Base-by-base conservation (phyloP, 2,113 vertebrate species). In the Probosciger aterrimus region DNA sequence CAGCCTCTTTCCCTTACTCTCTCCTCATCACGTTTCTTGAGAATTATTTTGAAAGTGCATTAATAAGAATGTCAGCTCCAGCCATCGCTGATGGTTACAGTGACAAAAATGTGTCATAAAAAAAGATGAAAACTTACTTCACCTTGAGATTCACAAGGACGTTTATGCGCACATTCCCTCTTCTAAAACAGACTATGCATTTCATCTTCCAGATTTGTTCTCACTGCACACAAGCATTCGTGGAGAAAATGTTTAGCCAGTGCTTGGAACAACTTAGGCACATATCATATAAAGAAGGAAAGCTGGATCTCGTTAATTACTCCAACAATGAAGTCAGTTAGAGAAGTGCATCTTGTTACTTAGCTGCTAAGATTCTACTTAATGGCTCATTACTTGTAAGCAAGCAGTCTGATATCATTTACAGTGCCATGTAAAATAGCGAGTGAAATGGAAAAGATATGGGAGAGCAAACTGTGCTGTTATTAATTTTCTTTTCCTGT, bases 231-330 rank as follows among this genome's bases (percentile, higher is more conserved):
- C 37, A 39, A 41, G n/a, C n/a, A 11, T 74, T 85, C 67, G 53
- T 25, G 63, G 37, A 73, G 83, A 80, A 95, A 92, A 79, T 23
- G 24, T 84, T 96, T 91, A 33, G n/a, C 18, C 7, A 18, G 4
- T 33, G 30, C 50, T 94, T 59, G 53, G 86, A 96, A 79, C 53
- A 86, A 75, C 76, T 63, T 62, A 19, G 43, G 25, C 47, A 67
- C 27, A 14, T 82, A 78, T 92, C 18, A 13, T 52, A 33, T 46
- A n/a, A 82, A 55, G 62, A 77, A 74, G 31, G 33, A 53, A 86
- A 65, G 71, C 17, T 92, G 75, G 18, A 52, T 95, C 90, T 95
- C 3, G 8, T 92, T 97, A 96, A 94, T 96, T 94, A 93, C 70
- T 87, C 41, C 62, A 80, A 82, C 37, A 91, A 39, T 81, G 30